phyloP scores from a whole-genome alignment of 1,140 invertebrate genomes.

The Brachionus rotundiformis region DNA sequence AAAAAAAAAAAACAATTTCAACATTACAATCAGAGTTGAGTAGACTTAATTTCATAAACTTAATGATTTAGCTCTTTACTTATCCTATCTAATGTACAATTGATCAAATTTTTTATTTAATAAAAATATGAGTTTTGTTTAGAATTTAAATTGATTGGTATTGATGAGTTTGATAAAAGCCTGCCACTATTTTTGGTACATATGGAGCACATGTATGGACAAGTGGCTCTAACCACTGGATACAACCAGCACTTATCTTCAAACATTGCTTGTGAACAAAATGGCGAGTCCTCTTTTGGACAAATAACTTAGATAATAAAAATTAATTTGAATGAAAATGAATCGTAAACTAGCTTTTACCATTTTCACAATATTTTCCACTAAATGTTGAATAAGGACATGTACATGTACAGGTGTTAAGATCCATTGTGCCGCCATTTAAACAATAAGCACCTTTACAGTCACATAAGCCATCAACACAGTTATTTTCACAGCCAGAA shows the following conservation, averaged over 20 bases:
- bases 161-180: not conserved
- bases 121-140: not conserved
- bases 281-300: conserved; percentile 49
- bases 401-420: conserved; percentile 49
- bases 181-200: conserved; percentile 16
- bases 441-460: conserved; percentile 38
- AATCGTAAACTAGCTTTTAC: not conserved
- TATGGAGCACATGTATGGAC: conserved; percentile 45
- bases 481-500: conserved; percentile 20
- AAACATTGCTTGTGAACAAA: conserved; percentile 41
- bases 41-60: not conserved
- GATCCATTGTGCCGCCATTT: conserved; percentile 50
- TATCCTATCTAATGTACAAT: not conserved
- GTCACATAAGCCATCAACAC: conserved; percentile 37
- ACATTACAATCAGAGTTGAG: not conserved
- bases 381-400: conserved; percentile 50
- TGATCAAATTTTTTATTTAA: not conserved
- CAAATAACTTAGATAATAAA: conserved; percentile 28
- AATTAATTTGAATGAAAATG: not conserved
- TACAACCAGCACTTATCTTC: conserved; percentile 51
- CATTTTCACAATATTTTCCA: conserved; percentile 51
- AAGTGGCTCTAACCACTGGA: conserved; percentile 51
- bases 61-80: not conserved
- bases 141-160: not conserved
- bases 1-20: not conserved